Conservation (phyloP, 2,797 vertebrate genomes). For the Characodon lateralis region DNA sequence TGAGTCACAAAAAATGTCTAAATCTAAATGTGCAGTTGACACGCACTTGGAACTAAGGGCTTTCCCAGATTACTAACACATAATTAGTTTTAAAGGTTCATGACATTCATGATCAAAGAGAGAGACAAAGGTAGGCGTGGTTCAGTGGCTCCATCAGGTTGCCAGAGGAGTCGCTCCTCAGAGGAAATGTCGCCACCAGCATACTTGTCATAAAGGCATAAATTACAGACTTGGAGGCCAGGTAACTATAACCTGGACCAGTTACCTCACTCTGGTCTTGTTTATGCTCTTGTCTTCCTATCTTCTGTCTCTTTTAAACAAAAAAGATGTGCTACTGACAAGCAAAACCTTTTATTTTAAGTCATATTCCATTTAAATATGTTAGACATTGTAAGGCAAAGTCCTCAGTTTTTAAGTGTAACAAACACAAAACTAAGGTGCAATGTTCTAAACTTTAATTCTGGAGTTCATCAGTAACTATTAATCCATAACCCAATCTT, state of each 20-base stretch:
- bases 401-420: too few relatives aligned
- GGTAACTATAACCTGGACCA: constrained; percentile 68
- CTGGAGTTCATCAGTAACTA: too few relatives aligned
- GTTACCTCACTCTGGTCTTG: constrained; percentile 45
- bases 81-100: constrained; percentile 49
- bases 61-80: constrained; percentile 44
- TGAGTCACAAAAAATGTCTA: constrained; percentile 37
- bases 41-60: constrained; percentile 18
- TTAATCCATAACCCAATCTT: too few relatives aligned
- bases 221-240: constrained; percentile 68
- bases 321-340: too few relatives aligned
- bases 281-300: constrained; percentile 20
- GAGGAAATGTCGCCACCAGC: constrained; percentile 46
- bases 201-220: constrained; percentile 45
- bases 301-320: neutral
- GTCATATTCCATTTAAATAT: too few relatives aligned
- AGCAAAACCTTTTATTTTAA: too few relatives aligned
- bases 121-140: constrained; percentile 43
- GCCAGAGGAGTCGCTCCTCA: constrained; percentile 53
- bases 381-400: too few relatives aligned
- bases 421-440: too few relatives aligned
- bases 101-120: constrained; percentile 66
- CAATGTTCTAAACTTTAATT: too few relatives aligned
- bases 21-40: constrained; percentile 44
- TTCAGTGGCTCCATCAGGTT: constrained; percentile 50